phyloP scores from a whole-genome alignment of 2,797 vertebrate genomes.

The Lepidocolaptes lacrymiger region DNA sequence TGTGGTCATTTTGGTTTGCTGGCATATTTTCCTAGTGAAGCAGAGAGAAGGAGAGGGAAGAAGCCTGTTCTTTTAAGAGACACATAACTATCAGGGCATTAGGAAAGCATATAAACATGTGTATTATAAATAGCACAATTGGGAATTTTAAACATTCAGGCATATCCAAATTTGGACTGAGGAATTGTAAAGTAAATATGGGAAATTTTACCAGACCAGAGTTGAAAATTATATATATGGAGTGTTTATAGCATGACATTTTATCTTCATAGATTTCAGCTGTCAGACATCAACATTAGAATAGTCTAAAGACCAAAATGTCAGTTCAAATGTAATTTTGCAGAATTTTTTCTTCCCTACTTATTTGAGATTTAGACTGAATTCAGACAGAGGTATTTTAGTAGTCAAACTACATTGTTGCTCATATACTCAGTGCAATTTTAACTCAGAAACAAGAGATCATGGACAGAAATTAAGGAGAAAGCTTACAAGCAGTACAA shows the following conservation, averaged over 20 bases:
- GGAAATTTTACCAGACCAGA: constrained; percentile 19
- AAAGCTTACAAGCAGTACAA: constrained; percentile 47
- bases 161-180: constrained; percentile 54
- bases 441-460: constrained; percentile 63
- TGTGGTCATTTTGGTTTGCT: constrained; percentile 71
- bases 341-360: constrained; percentile 11
- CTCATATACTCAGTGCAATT: background rate
- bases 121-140: constrained; percentile 63
- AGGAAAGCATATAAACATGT: constrained; percentile 17
- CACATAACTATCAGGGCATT: constrained; percentile 16
- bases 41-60: background rate
- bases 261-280: constrained; percentile 53
- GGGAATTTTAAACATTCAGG: constrained; percentile 53
- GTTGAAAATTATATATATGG: background rate
- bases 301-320: constrained; percentile 49
- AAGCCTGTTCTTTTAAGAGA: constrained; percentile 66
- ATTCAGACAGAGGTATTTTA: constrained; percentile 54
- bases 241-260: constrained; percentile 53
- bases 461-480: constrained; percentile 52
- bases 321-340: constrained; percentile 37
- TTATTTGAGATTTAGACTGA: constrained; percentile 30
- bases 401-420: constrained; percentile 22
- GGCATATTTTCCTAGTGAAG: constrained; percentile 51
- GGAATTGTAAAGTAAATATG: constrained; percentile 60
- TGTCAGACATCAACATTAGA: constrained; percentile 14